Base-by-base conservation (phyloP, 2,113 vertebrate species). In the Penelope pileata region DNA sequence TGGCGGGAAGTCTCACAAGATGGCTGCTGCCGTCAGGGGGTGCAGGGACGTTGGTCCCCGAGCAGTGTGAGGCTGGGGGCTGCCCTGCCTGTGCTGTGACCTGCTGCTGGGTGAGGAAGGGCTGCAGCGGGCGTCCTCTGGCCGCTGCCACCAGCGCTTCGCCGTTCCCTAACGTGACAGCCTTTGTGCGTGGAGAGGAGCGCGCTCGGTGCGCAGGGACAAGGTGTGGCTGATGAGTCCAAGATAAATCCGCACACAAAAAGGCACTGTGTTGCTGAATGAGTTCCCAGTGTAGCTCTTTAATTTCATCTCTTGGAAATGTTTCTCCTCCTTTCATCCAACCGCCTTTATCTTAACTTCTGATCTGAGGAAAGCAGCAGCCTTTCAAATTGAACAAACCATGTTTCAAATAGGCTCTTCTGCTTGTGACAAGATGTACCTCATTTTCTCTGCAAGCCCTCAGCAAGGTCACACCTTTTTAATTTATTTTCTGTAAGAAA, bases 401-500 rank as follows among this genome's bases (percentile, higher is more conserved):
- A 82, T 97, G 97, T 98, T 98, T 98, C 98, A 98, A 99, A 99
- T 98, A 98, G 98, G 97, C 97, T 98, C 98, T 98, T 98, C 98
- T 98, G 98, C 98, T 97, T 91, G 98, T 98, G 98, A 99, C 99
- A 99, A 99, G 98, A 99, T 98, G 98, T 98, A 98, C 98, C 98
- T 99, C 98, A 99, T 99, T 99, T 99, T 98, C 98, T 98, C 98
- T 97, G 97, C 98, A 97, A 98, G 98, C 98, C 98, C 97, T 98
- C 97, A 99, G 99, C 99, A 99, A 99, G 99, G 99, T 99, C 99
- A 99, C 98, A 98, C 97, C 98, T 99, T 98, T 99, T 99, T 98
- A 98, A 99, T 99, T 99, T 98, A 99, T 98, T 99, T 98, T 98
- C 98, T 98, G 98, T 98, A 98, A 98, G 98, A 96, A 98, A 98